These are phyloP conservation scores for Microcebus murinus DNA, from an alignment of 2,113 vertebrate genomes.

Conservation along the genomic window DNA sequence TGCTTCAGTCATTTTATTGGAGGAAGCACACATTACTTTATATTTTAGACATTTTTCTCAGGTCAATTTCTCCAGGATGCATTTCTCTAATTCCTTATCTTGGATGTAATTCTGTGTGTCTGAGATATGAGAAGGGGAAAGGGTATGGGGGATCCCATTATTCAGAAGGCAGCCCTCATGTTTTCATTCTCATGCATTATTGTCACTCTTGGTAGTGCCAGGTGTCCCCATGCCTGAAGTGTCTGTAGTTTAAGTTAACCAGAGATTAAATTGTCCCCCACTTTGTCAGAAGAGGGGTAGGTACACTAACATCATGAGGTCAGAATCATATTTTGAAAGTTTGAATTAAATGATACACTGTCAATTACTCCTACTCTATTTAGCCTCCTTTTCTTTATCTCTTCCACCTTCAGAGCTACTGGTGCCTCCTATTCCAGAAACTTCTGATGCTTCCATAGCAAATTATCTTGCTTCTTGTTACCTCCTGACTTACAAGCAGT, in stretches of 20 bases:
- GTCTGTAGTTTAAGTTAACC: neutral
- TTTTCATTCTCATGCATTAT: neutral
- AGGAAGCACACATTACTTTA: neutral
- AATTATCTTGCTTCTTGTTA: neutral
- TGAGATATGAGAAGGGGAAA: neutral
- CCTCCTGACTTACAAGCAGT: neutral
- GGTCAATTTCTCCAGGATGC: neutral
- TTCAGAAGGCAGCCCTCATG: neutral
- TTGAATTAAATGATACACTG: neutral
- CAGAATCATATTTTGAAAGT: neutral
- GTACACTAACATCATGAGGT: neutral
- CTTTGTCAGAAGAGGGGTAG: neutral
- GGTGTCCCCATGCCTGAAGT: neutral
- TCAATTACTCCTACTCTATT: neutral
- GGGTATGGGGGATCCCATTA: neutral
- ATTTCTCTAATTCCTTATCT: neutral
- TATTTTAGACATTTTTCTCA: neutral
- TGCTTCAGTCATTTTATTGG: neutral
- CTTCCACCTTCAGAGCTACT: neutral
- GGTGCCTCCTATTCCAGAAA: neutral
- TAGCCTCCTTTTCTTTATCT: neutral
- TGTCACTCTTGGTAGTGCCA: neutral
- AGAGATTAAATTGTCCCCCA: neutral
- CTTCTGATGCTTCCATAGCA: neutral
- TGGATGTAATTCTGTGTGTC: neutral